Conservation (phyloP, 2,113 vertebrate genomes). For the Anguilla rostrata region DNA sequence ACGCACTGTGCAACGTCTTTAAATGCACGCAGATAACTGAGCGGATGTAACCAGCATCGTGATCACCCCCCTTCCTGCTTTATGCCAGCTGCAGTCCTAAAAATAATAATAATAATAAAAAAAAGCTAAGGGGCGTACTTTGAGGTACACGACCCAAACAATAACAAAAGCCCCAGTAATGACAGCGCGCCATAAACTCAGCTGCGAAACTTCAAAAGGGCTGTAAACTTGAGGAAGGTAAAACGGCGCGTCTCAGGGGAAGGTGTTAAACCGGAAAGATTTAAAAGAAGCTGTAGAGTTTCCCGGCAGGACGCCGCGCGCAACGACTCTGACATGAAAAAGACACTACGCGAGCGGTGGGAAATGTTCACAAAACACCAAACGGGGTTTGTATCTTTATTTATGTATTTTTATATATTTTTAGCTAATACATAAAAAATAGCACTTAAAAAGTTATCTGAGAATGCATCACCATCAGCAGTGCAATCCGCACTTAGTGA, state of each 20-base stretch:
- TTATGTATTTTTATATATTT: background rate
- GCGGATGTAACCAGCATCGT: no score
- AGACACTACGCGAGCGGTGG: background rate
- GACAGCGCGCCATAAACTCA: background rate
- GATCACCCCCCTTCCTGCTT: no score
- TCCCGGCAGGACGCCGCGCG: background rate
- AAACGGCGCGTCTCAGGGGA: background rate
- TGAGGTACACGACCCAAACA: background rate
- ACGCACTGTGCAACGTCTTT: no score
- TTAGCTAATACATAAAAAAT: background rate
- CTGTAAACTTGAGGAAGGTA: background rate
- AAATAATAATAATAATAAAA: background rate
- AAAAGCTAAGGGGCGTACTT: background rate
- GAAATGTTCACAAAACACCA: background rate
- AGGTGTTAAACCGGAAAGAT: background rate
- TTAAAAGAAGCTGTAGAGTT: background rate
- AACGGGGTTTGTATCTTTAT: background rate
- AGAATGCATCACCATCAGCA: background rate
- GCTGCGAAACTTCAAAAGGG: background rate
- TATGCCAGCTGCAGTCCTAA: background rate
- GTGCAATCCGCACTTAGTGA: no score
- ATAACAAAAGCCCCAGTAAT: background rate
- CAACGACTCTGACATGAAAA: background rate
- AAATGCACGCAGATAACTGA: no score
- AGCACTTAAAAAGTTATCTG: background rate